phyloP scores from a whole-genome alignment of 1,140 invertebrate genomes.

The Drosophila repletoides region DNA sequence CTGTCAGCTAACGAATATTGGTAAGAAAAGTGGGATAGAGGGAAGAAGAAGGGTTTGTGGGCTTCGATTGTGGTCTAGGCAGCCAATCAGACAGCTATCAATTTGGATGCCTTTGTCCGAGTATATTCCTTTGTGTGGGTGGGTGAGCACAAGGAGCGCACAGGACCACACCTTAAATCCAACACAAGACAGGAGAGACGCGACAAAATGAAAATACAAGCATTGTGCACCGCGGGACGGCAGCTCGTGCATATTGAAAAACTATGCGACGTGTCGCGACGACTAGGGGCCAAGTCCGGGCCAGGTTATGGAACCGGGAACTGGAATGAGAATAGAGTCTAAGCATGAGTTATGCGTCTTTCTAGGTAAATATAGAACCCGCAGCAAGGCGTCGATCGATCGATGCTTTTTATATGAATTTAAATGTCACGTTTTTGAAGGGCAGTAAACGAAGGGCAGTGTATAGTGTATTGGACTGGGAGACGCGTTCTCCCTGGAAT shows the following conservation, averaged over 20 bases:
- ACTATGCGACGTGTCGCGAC: constrained; percentile 21
- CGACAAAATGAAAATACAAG: constrained; percentile 33
- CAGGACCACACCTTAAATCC: constrained; percentile 64
- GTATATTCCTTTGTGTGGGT: constrained; percentile 10
- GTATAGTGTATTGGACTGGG: too few species aligned
- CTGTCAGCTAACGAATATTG: constrained; percentile 59
- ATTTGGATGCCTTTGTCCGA: neutral
- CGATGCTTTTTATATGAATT: constrained; percentile 77
- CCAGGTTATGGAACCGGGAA: neutral
- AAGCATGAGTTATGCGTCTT: constrained; percentile 72
- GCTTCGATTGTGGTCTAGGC: constrained; percentile 42
- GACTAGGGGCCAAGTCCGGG: too few species aligned
- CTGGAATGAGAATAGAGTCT: constrained; percentile 26
- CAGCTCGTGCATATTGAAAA: constrained; percentile 43
- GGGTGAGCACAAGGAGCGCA: constrained; percentile 33
- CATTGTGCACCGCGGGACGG: constrained; percentile 32
- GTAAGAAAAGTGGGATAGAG: constrained; percentile 45
- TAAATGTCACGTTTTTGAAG: constrained; percentile 69
- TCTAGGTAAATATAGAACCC: constrained; percentile 77
- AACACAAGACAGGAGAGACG: constrained; percentile 23
- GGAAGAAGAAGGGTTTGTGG: constrained; percentile 42
- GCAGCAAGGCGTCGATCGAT: constrained; percentile 65
- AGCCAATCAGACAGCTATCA: constrained; percentile 41
- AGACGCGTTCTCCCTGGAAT: constrained; percentile 30
- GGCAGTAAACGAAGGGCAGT: constrained; percentile 16